Base-by-base conservation (phyloP, 2,888 invertebrate species). In the Polydrusus pterygomalis region DNA sequence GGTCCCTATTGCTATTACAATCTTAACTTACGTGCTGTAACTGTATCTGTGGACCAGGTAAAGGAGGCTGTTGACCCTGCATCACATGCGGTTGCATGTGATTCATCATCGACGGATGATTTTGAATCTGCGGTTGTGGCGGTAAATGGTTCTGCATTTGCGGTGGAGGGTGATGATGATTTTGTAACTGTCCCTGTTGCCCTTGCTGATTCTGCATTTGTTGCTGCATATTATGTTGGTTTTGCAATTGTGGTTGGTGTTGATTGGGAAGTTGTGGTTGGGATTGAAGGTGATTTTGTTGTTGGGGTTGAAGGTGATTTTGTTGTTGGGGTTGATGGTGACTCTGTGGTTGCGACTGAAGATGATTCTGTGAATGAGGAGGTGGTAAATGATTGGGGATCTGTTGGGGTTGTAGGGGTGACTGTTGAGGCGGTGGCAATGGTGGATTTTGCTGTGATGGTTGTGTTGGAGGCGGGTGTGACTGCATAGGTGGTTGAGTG, bases 131-230 rank as follows among this genome's bases (percentile, higher is more conserved):
- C 17, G 75, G 63, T 47, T 72, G 77, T 1, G 77, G 70, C 10
- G 9, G 38, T 40, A 38, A 13, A 38, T 60, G 58, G 9, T 60
- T 60, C 15, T 60, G 58, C 8, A 89, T 82, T 88, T 89, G 80
- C 87, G 88, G 87, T 8, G 54, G 68, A 8, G 38, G 54, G 87
- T 88, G 82, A 88, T 88, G 74, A 87, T 88, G 65, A 88, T 88
- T 83, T 88, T 88, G 87, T 75, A 45, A 13, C 15, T 45, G 47
- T 88, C 88, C 74, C 80, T 79, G 40, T 77, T 79, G 67, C 82
- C 84, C 45, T 89, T 88, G 56, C 88, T 88, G 79, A 11, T 60
- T 60, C 79, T 70, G 76, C 77, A 58, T 64, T 40, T 54, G 72
- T 17, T 47, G 49, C 43, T 70, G 76, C 18, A 70, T 70, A 15